These are phyloP conservation scores for Diaperis boleti DNA, from an alignment of 2,888 invertebrate genomes.

Conservation along the genomic window DNA sequence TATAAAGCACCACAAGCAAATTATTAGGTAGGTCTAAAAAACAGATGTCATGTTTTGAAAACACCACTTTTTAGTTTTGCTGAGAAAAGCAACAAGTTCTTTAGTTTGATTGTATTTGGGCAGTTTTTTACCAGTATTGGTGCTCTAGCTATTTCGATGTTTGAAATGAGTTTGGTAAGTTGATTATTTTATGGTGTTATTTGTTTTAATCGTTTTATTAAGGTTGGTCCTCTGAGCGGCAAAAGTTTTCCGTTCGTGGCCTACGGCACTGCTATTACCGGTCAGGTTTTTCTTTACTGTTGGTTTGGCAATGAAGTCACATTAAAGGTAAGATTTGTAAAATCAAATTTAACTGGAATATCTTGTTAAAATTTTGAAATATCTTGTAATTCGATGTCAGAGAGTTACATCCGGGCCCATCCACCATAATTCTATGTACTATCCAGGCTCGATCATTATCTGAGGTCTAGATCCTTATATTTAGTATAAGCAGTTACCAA, in stretches of 20 bases:
- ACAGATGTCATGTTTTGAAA: background rate
- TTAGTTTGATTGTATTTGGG: background rate
- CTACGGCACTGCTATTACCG: background rate
- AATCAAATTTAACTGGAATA: too few species aligned
- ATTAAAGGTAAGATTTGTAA: slow-evolving; percentile 10
- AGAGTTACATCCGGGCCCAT: too few species aligned
- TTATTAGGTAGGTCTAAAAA: slow-evolving; percentile 2
- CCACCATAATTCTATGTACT: too few species aligned
- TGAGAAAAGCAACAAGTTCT: background rate
- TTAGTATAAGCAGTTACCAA: too few species aligned
- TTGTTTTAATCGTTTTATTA: background rate
- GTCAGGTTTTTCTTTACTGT: slow-evolving; percentile 7
- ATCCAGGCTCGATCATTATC: too few species aligned
- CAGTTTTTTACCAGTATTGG: background rate
- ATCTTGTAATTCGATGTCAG: too few species aligned
- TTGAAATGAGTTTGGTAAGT: slow-evolving; percentile 10
- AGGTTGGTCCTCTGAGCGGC: slow-evolving; percentile 4
- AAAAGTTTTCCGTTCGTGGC: background rate
- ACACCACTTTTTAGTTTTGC: slow-evolving; percentile 1
- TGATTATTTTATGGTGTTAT: background rate
- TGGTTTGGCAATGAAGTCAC: slow-evolving; percentile 19
- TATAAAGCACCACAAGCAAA: slow-evolving; percentile 4
- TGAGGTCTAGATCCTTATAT: too few species aligned
- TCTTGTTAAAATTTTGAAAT: too few species aligned
- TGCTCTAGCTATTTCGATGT: background rate